These are phyloP conservation scores for Rynchops niger DNA, from an alignment of 2,113 vertebrate species.

Conservation along the genomic window DNA sequence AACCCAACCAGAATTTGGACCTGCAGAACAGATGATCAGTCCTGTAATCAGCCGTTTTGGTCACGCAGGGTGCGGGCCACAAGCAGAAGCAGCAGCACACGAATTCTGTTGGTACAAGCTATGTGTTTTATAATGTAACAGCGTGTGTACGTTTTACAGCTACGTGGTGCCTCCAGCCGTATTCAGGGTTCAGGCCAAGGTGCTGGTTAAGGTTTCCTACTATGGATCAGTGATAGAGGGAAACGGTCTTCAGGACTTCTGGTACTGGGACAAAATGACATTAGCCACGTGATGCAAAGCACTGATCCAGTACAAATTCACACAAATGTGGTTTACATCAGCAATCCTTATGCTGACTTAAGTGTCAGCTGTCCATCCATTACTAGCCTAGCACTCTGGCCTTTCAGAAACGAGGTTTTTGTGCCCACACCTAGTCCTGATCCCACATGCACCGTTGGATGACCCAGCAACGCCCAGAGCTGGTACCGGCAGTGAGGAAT, in stretches of 20 bases:
- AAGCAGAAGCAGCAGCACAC: background rate
- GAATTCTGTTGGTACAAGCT: background rate
- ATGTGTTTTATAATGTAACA: background rate
- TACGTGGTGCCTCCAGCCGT: fast-evolving
- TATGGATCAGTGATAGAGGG: background rate
- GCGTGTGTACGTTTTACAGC: fast-evolving
- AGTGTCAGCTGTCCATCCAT: background rate
- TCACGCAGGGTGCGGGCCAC: background rate
- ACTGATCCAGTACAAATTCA: background rate
- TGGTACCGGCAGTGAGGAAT: background rate
- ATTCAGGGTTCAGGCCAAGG: background rate
- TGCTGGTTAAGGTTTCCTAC: background rate
- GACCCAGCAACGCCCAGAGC: background rate
- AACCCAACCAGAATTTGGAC: background rate
- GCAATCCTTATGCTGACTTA: background rate
- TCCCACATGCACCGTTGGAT: background rate
- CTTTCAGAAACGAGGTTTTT: background rate
- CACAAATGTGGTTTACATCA: background rate
- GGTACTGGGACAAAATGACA: background rate
- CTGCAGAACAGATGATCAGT: background rate
- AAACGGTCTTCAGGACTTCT: background rate
- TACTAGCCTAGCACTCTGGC: background rate
- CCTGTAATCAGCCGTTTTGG: background rate
- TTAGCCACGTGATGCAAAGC: background rate
- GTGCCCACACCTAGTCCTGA: background rate